Conservation (phyloP, 2,113 vertebrate genomes). For the Platycercus adscitus region DNA sequence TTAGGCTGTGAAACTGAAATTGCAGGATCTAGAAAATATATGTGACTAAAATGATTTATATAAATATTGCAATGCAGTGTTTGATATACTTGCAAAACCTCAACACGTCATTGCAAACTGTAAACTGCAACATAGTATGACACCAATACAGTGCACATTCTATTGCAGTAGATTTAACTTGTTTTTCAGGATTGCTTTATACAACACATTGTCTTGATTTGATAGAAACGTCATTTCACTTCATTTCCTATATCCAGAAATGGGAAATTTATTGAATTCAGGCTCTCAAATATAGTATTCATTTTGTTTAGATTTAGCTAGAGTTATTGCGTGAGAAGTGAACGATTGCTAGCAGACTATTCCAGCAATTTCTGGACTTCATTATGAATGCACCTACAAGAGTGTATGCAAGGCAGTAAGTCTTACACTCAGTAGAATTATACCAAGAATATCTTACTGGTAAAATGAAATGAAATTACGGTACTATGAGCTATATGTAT, state of each 20-base stretch:
- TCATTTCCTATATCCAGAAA: constrained; percentile 23
- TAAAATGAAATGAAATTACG: background rate
- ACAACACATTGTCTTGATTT: constrained; percentile 18
- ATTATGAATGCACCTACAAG: background rate
- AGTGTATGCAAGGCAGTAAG: background rate
- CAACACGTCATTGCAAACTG: background rate
- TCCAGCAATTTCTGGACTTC: background rate
- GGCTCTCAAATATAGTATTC: background rate
- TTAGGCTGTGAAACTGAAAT: background rate
- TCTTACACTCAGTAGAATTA: background rate
- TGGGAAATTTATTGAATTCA: constrained; percentile 31
- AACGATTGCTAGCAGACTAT: background rate
- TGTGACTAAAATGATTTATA: background rate
- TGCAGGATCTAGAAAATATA: background rate
- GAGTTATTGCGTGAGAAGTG: background rate
- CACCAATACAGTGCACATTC: background rate
- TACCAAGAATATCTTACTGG: background rate
- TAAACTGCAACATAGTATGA: background rate
- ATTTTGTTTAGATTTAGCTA: constrained; percentile 47
- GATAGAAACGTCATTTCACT: background rate
- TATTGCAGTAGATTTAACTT: background rate
- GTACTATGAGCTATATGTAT: background rate
- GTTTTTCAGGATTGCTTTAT: constrained; percentile 7
- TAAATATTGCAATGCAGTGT: background rate
- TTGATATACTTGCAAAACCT: background rate